These are phyloP conservation scores for Bursaphelenchus okinawaensis DNA, from an alignment of 2,888 invertebrate genomes.

Conservation along the genomic window DNA sequence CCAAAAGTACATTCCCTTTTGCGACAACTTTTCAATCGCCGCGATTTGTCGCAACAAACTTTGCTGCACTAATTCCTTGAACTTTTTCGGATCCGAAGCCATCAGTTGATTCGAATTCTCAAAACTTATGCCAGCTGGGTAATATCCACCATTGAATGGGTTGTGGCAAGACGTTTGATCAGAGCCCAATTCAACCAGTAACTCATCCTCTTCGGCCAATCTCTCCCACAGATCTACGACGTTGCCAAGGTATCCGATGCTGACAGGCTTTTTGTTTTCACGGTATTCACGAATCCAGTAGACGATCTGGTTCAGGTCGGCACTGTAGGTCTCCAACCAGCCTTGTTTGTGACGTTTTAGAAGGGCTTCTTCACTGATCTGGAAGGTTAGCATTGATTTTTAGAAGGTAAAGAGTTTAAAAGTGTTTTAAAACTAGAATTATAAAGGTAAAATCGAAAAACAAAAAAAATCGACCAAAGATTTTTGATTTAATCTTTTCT, in stretches of 20 bases:
- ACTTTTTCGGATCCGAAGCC: slow-evolving; percentile 61
- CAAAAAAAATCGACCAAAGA: no score
- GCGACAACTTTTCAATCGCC: slow-evolving; percentile 63
- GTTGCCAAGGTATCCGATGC: slow-evolving; percentile 66
- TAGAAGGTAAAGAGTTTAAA: no score
- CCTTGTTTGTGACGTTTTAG: slow-evolving; percentile 64
- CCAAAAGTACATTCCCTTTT: slow-evolving; percentile 65
- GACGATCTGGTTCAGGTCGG: slow-evolving; percentile 58
- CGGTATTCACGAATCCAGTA: slow-evolving; percentile 47
- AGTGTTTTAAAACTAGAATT: no score
- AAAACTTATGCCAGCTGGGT: slow-evolving; percentile 62
- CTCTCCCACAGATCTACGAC: slow-evolving; percentile 64
- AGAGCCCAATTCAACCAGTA: slow-evolving; percentile 65
- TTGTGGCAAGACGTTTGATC: slow-evolving; percentile 68
- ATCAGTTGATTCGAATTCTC: slow-evolving; percentile 62
- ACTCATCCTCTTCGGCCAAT: slow-evolving; percentile 62
- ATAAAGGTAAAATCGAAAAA: no score
- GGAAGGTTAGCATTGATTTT: slow-evolving; percentile 13
- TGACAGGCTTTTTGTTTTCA: slow-evolving; percentile 58
- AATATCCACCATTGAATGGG: slow-evolving; percentile 66
- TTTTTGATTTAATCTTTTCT: no score
- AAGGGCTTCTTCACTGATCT: slow-evolving; percentile 62
- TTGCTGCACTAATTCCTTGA: slow-evolving; percentile 63
- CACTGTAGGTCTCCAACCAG: slow-evolving; percentile 64
- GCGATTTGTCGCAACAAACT: slow-evolving; percentile 64